Percentiles rank a stretch among this genome's conserved stretches.
Conservation (phyloP, 2,888 invertebrate species). For the Palloptera scutellata region DNA sequence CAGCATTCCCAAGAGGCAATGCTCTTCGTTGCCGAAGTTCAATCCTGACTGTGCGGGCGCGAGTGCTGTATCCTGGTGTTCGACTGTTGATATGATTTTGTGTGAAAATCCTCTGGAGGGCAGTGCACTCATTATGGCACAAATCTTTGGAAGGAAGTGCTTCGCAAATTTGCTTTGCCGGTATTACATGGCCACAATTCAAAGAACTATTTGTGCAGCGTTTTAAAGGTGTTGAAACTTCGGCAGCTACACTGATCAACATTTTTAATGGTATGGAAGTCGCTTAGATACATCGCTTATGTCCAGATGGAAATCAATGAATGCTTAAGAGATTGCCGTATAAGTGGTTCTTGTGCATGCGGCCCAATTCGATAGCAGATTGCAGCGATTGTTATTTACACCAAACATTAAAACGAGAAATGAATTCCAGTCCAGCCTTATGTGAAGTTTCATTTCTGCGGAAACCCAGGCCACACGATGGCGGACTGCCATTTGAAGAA, state of each 20-base stretch:
- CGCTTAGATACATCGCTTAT: slow-evolving; percentile 21
- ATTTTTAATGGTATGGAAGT: slow-evolving; percentile 28
- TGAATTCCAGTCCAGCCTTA: slow-evolving; percentile 20
- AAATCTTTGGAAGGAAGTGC: slow-evolving; percentile 22
- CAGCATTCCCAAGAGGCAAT: not conserved
- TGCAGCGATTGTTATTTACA: slow-evolving; percentile 28
- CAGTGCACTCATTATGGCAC: slow-evolving; percentile 23
- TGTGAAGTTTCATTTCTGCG: not conserved
- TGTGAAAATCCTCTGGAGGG: slow-evolving; percentile 29
- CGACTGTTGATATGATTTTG: slow-evolving; percentile 31
- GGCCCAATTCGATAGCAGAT: slow-evolving; percentile 28
- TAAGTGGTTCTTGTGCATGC: slow-evolving; percentile 27
- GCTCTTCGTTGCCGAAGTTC: slow-evolving; percentile 20
- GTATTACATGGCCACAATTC: slow-evolving; percentile 24
- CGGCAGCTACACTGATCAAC: slow-evolving; percentile 24
- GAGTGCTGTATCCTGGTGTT: slow-evolving; percentile 27
- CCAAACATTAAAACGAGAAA: slow-evolving; percentile 30
- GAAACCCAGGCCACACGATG: no score
- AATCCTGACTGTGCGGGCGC: slow-evolving; percentile 27
- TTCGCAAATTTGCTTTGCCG: slow-evolving; percentile 28
- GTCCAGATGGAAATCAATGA: slow-evolving; percentile 30
- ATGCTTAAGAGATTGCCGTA: slow-evolving; percentile 29
- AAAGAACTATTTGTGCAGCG: slow-evolving; percentile 25
- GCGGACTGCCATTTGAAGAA: no score
- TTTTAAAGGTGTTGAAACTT: slow-evolving; percentile 26